These are phyloP conservation scores for Porites lobata DNA, from an alignment of 92 coral and sea anemone genomes.

Conservation along the genomic window DNA sequence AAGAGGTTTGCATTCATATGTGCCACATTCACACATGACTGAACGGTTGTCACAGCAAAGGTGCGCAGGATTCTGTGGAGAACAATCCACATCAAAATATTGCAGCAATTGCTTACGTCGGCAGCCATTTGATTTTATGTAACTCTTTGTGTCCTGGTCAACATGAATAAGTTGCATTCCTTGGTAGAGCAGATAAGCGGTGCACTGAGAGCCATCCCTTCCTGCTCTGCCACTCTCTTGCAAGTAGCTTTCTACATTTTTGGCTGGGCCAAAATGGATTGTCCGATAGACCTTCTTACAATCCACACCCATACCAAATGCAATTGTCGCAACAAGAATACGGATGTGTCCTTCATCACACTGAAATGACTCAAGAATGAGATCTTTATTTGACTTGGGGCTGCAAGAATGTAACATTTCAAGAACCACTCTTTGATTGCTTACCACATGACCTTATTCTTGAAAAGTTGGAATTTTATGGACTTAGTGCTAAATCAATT, in stretches of 20 bases:
- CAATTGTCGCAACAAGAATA: neutral
- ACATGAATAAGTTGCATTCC: neutral
- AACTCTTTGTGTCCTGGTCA: neutral
- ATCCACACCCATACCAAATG: neutral
- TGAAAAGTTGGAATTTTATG: no score
- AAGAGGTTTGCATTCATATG: no score
- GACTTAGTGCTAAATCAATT: no score
- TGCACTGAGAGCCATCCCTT: conserved; percentile 21
- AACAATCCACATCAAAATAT: neutral
- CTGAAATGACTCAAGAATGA: no score
- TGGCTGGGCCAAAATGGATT: conserved; percentile 43
- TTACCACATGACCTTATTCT: no score
- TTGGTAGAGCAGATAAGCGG: neutral
- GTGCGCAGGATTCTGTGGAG: neutral
- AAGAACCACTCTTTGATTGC: no score
- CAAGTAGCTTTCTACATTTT: conserved; percentile 27
- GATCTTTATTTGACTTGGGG: no score
- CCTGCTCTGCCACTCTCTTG: conserved; percentile 43
- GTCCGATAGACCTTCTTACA: conserved; percentile 30
- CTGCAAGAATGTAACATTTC: no score
- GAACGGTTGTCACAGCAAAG: neutral
- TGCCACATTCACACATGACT: neutral
- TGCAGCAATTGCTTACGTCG: neutral
- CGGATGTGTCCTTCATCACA: neutral
- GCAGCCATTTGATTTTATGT: neutral